phyloP scores from a whole-genome alignment of 2,888 invertebrate genomes.

The Lymantria dispar region DNA sequence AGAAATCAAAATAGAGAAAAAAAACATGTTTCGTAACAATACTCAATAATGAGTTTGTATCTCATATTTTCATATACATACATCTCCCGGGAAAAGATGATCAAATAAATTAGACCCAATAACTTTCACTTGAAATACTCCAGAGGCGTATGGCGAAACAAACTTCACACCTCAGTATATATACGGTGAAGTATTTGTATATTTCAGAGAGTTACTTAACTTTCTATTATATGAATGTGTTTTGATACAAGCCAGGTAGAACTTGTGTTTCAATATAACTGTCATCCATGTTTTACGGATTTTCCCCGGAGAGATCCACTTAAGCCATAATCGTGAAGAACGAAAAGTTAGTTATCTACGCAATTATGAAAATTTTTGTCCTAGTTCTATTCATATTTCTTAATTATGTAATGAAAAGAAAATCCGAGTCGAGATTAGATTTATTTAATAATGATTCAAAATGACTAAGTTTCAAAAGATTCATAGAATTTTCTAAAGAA shows the following conservation, averaged over 20 bases:
- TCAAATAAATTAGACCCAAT: conserved; percentile 68
- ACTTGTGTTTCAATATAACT: conserved; percentile 3
- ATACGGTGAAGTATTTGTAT: conserved; percentile 30
- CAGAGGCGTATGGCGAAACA: conserved; percentile 28
- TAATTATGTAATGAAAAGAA: too few species aligned
- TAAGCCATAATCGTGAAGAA: too few species aligned
- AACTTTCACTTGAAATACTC: conserved; percentile 52
- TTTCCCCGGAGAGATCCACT: background rate
- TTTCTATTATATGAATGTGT: conserved; percentile 15
- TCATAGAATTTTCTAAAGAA: too few species aligned
- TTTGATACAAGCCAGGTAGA: conserved; percentile 7
- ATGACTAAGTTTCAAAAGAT: too few species aligned
- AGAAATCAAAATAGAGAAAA: background rate
- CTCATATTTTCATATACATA: conserved; percentile 28
- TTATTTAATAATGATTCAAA: too few species aligned
- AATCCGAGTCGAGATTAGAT: too few species aligned
- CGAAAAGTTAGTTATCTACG: too few species aligned
- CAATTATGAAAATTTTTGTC: too few species aligned
- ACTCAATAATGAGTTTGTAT: background rate
- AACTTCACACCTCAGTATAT: conserved; percentile 42
- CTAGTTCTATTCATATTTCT: too few species aligned
- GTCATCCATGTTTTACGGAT: background rate
- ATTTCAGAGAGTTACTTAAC: conserved; percentile 11
- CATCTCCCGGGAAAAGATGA: conserved; percentile 34
- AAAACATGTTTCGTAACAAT: background rate